Conservation (phyloP, 2,113 vertebrate genomes). For the Ginglymostoma cirratum region DNA sequence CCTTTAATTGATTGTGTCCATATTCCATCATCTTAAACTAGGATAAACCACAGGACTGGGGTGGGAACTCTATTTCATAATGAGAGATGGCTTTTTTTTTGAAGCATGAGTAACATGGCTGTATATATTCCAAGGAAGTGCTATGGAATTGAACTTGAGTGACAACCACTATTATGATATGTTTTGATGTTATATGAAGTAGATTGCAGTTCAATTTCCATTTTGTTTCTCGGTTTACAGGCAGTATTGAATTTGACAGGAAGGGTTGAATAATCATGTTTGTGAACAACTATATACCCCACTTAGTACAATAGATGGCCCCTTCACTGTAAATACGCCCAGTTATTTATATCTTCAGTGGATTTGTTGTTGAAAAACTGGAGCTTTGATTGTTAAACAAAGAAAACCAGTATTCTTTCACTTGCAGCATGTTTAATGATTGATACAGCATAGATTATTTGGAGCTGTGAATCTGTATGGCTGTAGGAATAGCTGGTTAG, state of each 20-base stretch:
- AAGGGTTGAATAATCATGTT: neutral
- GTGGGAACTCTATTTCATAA: neutral
- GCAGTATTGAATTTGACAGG: conserved; percentile 16
- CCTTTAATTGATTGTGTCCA: conserved; percentile 10
- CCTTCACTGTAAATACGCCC: neutral
- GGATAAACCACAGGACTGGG: neutral
- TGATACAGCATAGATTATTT: neutral
- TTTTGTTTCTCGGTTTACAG: neutral
- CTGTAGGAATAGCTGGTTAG: neutral
- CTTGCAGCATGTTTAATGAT: neutral
- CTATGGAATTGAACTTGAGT: neutral
- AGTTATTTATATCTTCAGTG: neutral
- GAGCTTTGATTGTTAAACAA: neutral
- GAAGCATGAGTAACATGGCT: neutral
- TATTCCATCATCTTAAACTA: neutral
- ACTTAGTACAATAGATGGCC: neutral
- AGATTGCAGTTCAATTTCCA: neutral
- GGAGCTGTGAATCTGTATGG: neutral
- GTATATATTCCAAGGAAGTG: neutral
- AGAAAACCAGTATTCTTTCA: neutral
- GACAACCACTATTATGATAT: conserved; percentile 20
- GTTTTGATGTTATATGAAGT: conserved; percentile 18
- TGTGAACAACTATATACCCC: neutral
- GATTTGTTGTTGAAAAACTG: neutral
- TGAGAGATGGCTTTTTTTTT: neutral